Percentiles rank a stretch among this genome's conserved stretches.
Conservation (phyloP, 2,113 vertebrate species). For the Semicossyphus pulcher region DNA sequence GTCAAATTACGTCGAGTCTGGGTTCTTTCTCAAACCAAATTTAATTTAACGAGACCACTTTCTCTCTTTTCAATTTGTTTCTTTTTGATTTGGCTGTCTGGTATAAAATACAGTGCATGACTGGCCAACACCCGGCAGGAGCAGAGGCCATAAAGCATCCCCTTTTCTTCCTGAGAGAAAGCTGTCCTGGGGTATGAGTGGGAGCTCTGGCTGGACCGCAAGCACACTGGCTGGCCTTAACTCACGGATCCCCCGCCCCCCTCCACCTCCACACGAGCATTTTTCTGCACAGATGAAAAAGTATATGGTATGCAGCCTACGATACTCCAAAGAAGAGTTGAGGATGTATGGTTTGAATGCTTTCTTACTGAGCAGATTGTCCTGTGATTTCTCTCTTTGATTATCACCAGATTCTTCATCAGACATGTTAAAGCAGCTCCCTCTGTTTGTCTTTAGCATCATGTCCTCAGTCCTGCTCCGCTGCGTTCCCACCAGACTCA, state of each 20-base stretch:
- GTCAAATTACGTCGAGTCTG: neutral
- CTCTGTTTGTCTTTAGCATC: conserved; percentile 11
- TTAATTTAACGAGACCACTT: conserved; percentile 46
- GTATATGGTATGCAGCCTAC: conserved; percentile 42
- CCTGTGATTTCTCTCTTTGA: neutral
- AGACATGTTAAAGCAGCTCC: neutral
- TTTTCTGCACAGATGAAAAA: conserved; percentile 50
- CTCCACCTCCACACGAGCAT: conserved; percentile 28
- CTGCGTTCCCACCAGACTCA: conserved; percentile 28
- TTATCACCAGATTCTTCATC: conserved; percentile 17
- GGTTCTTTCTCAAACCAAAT: conserved; percentile 17
- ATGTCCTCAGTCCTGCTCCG: neutral
- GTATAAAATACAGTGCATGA: conserved; percentile 43
- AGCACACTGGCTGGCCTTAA: conserved; percentile 38
- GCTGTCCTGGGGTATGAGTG: conserved; percentile 49
- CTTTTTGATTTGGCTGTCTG: conserved; percentile 50
- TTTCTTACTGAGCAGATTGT: conserved; percentile 3
- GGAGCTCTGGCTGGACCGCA: conserved; percentile 49
- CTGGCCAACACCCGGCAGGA: conserved; percentile 39
- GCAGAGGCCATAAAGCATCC: conserved; percentile 53
- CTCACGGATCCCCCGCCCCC: conserved; percentile 43
- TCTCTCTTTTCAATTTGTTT: conserved; percentile 29
- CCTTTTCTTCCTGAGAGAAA: conserved; percentile 62
- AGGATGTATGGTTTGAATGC: conserved; percentile 15
- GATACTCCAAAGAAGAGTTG: conserved; percentile 24